Conservation (phyloP, 2,113 vertebrate genomes). For the Pollimyrus isidori region DNA sequence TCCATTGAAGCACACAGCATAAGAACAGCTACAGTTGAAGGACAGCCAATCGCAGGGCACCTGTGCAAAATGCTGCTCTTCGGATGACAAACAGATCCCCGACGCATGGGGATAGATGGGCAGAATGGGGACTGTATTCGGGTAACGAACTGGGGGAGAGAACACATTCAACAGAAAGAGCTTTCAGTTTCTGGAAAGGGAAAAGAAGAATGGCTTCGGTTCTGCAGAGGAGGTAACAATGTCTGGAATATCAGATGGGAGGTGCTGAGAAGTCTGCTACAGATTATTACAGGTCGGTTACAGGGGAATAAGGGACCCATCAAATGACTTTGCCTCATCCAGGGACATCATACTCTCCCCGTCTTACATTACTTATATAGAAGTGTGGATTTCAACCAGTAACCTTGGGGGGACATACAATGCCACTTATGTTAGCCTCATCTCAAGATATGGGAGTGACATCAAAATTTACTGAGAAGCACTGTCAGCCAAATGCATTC, state of each 20-base stretch:
- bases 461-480: background rate
- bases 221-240: background rate
- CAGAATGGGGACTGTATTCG: background rate
- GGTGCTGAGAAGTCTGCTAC: background rate
- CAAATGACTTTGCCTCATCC: background rate
- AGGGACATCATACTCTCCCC: background rate
- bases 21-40: background rate
- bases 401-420: background rate
- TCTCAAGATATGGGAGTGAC: background rate
- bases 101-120: background rate
- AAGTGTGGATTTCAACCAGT: background rate
- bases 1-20: background rate
- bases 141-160: background rate
- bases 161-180: background rate
- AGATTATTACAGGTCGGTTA: background rate
- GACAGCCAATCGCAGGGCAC: background rate
- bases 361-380: background rate
- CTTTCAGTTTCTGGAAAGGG: background rate
- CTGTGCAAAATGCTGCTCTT: background rate
- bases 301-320: background rate
- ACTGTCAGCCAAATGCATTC: background rate
- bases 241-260: background rate
- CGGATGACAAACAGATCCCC: background rate
- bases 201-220: background rate
- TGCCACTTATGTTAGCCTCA: background rate